Base-by-base conservation (phyloP, 2,113 vertebrate genomes). In the Piaya cayana region DNA sequence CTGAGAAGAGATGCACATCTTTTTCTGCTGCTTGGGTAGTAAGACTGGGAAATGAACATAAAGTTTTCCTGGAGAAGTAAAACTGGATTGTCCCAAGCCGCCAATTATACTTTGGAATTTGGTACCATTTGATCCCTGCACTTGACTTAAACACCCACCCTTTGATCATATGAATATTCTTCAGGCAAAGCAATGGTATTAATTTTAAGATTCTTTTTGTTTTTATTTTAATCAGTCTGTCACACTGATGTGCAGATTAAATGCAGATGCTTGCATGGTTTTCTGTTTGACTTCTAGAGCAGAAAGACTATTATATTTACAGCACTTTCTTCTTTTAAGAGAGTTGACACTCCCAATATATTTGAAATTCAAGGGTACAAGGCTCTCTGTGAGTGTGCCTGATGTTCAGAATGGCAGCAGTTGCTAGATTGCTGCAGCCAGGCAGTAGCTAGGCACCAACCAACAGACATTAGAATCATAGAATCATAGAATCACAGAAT, bases 131-230 rank as follows among this genome's bases (percentile, higher is more conserved):
- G 85, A 95, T 94, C 71, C 64, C 82, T 95, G 86, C 94, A 96
- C 94, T 96, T 97, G 92, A 95, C 91, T 97, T 95, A 92, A 90
- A 68, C 82, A 96, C 96, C 32, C 52, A 72, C 8, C 82, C 78
- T 96, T 97, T 95, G 95, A 96, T 96, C 82, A 68, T 50, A 86
- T 58, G 69, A 87, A 80, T 96, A 94, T 83, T 97, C 88, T 97
- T 92, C 83, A 92, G 86, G 84, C 83, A 94, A 87, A 89, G 45
- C 81, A 90, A 76, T 91, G 86, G 72, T 90, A 92, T 90, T 93
- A 18, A 77, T 82, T 95, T 96, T 80, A 81, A 75, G 39, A 14
- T 27, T 86, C 20, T 56, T 58, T 45, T 39, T 36, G 71, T 64
- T 27, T 68, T 69, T 86, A 43, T 93, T 91, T 93, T 60, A 88